These are phyloP conservation scores for Antheraea yamamai DNA, from an alignment of 2,888 invertebrate species.

Conservation along the genomic window DNA sequence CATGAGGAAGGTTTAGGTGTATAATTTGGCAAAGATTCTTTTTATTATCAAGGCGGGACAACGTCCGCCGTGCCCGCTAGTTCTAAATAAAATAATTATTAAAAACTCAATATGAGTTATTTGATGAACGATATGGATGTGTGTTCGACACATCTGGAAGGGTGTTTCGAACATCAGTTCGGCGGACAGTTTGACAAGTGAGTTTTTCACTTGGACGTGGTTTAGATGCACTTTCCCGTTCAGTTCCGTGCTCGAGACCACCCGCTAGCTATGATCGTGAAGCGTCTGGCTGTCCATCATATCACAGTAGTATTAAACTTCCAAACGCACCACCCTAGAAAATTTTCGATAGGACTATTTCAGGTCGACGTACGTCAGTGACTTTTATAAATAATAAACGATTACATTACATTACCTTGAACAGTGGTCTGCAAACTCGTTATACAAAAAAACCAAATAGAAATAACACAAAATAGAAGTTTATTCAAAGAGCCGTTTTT, in stretches of 20 bases:
- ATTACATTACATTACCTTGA: neutral
- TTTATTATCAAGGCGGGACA: too few relatives aligned
- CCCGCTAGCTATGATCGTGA: neutral
- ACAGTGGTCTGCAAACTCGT: neutral
- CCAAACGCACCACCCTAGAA: neutral
- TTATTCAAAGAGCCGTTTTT: too few relatives aligned
- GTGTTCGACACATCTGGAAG: conserved; percentile 37
- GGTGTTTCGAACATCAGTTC: conserved; percentile 48
- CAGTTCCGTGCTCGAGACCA: neutral
- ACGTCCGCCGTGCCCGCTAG: too few relatives aligned
- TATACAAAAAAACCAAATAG: too few relatives aligned
- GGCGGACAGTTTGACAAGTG: conserved; percentile 65
- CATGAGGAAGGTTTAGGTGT: too few relatives aligned
- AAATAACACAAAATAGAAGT: too few relatives aligned
- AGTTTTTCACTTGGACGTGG: conserved; percentile 51
- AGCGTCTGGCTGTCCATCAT: neutral
- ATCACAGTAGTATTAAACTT: neutral
- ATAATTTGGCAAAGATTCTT: too few relatives aligned
- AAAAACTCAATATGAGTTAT: neutral
- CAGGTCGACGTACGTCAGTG: neutral
- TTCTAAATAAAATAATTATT: too few relatives aligned
- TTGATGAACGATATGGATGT: conserved; percentile 27
- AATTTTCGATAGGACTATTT: neutral
- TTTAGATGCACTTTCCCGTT: conserved; percentile 17
- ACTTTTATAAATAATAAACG: neutral